Base-by-base conservation (phyloP, 2,113 vertebrate genomes). In the Chlamydotis undulata region DNA sequence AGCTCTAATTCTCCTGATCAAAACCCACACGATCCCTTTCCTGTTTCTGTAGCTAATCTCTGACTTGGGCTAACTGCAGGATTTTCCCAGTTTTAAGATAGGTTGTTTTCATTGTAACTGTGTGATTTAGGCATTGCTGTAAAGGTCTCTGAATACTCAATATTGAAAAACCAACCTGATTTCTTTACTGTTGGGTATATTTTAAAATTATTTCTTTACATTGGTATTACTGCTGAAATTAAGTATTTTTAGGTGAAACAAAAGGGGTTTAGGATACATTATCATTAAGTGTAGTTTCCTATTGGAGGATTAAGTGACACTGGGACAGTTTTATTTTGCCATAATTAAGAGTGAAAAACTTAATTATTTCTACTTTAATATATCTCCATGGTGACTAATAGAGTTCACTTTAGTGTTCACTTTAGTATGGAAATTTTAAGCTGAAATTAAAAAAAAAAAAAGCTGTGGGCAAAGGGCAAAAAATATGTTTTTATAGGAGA, bases 311-410 rank as follows among this genome's bases (percentile, higher is more conserved):
- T 63, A 86, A 83, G 43, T 74, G 55, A 39, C 41, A 90, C 10
- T 33, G 29, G 22, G 23, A 90, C 19, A 55, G 18, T 93, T 94
- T 77, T 65, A 69, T 83, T 90, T 73, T 82, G 12, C 56, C 23
- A 64, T 78, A 82, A 70, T 64, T 77, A 84, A 63, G 28, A 21
- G 7, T 89, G 61, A 63, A 63, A 73, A 75, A 77, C 22, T 91
- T 89, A 78, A 91, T 94, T 74, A 70, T 87, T 71, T 16, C 61
- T 68, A 31, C 83, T 89, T 92, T 64, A 92, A 55, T 81, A 35
- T 79, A 35, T 57, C 5, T 96, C 28, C 45, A 9, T 87, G 76
- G 29, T 75, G 31, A 83, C 29, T 85, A 65, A 55, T 37, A 63
- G 25, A 85, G 41, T n/a, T n/a, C n/a, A n/a, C 39, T 83, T 67